These are phyloP conservation scores for Sinocyclocheilus grahami DNA, from an alignment of 2,113 vertebrate genomes.

Conservation along the genomic window DNA sequence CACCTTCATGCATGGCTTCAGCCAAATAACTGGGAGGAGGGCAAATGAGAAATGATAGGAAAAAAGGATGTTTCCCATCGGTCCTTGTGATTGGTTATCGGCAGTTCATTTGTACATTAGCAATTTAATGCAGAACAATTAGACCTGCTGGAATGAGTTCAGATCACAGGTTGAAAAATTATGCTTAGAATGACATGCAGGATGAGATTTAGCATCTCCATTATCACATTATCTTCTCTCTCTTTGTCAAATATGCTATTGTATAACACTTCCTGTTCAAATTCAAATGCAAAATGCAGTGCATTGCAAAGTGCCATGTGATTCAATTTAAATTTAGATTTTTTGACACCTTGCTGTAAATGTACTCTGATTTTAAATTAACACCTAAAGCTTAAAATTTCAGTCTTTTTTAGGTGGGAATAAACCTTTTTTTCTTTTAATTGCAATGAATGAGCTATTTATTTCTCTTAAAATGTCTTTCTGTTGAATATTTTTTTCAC, in stretches of 20 bases:
- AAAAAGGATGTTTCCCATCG: neutral
- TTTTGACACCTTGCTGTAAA: neutral
- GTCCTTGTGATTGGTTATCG: neutral
- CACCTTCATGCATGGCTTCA: neutral
- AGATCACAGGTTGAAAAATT: neutral
- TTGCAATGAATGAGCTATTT: neutral
- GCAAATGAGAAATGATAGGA: neutral
- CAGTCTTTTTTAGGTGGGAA: neutral
- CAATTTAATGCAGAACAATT: constrained; percentile 1
- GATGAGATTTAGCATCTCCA: neutral
- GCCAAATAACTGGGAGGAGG: neutral
- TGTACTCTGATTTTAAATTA: neutral
- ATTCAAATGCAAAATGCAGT: too few species aligned
- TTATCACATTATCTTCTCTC: constrained; percentile 1
- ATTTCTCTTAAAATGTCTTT: neutral
- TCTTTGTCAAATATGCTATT: too few species aligned
- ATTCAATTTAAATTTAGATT: neutral
- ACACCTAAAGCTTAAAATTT: neutral
- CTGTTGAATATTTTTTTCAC: neutral
- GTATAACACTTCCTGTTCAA: too few species aligned
- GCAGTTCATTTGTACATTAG: neutral
- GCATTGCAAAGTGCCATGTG: too few species aligned
- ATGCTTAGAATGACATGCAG: neutral
- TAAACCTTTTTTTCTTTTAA: neutral
- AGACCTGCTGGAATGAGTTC: neutral